Conservation (phyloP, 2,888 invertebrate species). For the Cremastinae sp. region DNA sequence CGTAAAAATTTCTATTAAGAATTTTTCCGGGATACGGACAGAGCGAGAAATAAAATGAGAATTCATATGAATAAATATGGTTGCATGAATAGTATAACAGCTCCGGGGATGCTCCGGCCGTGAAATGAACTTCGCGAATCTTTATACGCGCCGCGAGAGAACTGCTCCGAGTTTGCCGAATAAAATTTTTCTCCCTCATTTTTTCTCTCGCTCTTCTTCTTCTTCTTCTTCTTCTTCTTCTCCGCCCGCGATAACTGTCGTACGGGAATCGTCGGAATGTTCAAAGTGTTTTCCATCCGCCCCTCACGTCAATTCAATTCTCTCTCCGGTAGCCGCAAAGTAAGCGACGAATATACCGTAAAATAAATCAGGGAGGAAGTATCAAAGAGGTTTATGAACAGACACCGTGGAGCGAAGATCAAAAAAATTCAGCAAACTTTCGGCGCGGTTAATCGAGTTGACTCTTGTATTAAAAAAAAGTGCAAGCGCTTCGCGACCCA, state of each 20-base stretch:
- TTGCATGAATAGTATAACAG: constrained; percentile 45
- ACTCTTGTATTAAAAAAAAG: constrained; percentile 17
- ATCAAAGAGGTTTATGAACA: constrained; percentile 45
- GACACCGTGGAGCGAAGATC: constrained; percentile 33
- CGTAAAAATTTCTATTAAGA: constrained; percentile 41
- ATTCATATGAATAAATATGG: constrained; percentile 56
- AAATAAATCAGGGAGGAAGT: constrained; percentile 33
- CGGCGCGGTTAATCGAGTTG: constrained; percentile 55
- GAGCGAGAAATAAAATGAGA: constrained; percentile 12
- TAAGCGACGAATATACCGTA: constrained; percentile 34
- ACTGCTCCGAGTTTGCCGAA: constrained; percentile 17
- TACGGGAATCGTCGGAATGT: constrained; percentile 42
- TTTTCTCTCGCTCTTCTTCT: not conserved
- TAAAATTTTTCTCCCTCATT: constrained; percentile 28
- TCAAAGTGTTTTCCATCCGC: constrained; percentile 52
- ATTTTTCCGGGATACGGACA: not conserved
- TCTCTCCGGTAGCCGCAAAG: constrained; percentile 35
- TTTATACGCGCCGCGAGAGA: constrained; percentile 32
- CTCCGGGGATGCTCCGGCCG: constrained; percentile 34
- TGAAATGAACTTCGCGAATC: constrained; percentile 50
- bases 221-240: no score
- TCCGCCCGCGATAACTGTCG: constrained; percentile 23
- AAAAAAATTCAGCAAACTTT: constrained; percentile 60
- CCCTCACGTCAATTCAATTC: constrained; percentile 26
- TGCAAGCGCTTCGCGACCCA: not conserved